These are phyloP conservation scores for Manis crassicaudata DNA, from an alignment of 2,797 vertebrate genomes.

Conservation along the genomic window DNA sequence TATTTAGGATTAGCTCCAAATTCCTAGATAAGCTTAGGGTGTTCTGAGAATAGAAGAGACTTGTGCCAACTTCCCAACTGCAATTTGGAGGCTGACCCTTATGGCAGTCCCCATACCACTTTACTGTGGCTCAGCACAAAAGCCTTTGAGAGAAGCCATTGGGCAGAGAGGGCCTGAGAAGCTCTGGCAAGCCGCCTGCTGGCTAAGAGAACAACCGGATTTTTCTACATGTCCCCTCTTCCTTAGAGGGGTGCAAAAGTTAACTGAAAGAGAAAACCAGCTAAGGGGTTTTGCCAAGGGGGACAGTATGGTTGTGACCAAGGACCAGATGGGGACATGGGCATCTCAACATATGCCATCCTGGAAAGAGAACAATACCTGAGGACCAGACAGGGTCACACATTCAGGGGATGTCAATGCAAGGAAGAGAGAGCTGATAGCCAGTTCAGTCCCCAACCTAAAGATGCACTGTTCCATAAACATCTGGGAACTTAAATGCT, in stretches of 20 bases:
- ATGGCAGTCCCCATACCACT: not conserved
- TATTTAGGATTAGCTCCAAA: not conserved
- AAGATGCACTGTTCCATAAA: not conserved
- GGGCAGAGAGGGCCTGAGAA: not conserved
- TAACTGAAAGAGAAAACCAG: conserved; percentile 22
- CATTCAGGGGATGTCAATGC: not conserved
- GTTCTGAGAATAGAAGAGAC: not conserved
- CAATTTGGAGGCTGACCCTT: not conserved
- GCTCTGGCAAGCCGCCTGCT: not conserved
- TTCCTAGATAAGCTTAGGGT: not conserved
- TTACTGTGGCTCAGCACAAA: not conserved
- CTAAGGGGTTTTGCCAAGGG: not conserved
- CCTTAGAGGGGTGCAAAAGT: not conserved
- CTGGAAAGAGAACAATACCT: not conserved
- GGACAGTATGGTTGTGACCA: not conserved
- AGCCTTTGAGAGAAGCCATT: not conserved
- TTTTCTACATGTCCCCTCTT: not conserved
- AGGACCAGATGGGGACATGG: not conserved
- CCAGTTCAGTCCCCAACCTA: not conserved
- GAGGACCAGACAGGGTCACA: not conserved
- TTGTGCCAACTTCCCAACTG: not conserved
- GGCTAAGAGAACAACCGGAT: not conserved
- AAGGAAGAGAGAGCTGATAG: not conserved
- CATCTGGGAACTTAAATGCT: not conserved
- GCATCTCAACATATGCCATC: not conserved